Base-by-base conservation (phyloP, 1,140 invertebrate species). In the Drosophila subobscura region DNA sequence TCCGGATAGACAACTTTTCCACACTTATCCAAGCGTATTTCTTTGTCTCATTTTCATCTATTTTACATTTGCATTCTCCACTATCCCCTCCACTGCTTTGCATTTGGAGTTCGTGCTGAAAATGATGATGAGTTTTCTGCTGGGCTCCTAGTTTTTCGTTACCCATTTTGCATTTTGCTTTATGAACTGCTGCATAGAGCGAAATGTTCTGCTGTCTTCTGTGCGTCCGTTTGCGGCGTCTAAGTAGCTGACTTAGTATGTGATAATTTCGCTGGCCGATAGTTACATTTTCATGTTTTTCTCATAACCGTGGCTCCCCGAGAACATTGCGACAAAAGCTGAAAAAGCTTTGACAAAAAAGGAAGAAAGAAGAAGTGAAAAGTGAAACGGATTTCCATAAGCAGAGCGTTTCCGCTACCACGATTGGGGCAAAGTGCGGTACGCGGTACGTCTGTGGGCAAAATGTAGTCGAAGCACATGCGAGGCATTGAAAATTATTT, bases 401-500 rank as follows among this genome's bases (percentile, higher is more conserved):
- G 73, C 33, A 61, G 56, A 53, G 51, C n/a, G 42, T 41, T 42
- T 52, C 16, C 41, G 5, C 33, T n/a, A 45, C 16, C 16, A n/a
- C 10, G 8, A 40, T 49, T 42, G 22, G 10, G 16, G 27, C 16
- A 20, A 29, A 10, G 29, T 33, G n/a, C n/a, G n/a, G n/a, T n/a
- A n/a, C n/a, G 8, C 1, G 3, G 29, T 33, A 10, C 7, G 29
- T 33, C 8, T 3, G 12, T n/a, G 20, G 46, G 63, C 12, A 58
- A 60, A 72, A 72, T 59, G 72, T 76, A 84, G 83, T 89, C 79
- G 67, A 83, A 73, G 84, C 79, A 79, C 79, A 89, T 76, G 84
- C 83, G 78, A 61, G 80, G 72, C 83, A 89, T 83, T 84, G 79
- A 79, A 88, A 88, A 88, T 88, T 88, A 83, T 88, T 88, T 88